These are phyloP conservation scores for Lamprologus lemairii DNA, from an alignment of 2,113 vertebrate genomes.

Conservation along the genomic window DNA sequence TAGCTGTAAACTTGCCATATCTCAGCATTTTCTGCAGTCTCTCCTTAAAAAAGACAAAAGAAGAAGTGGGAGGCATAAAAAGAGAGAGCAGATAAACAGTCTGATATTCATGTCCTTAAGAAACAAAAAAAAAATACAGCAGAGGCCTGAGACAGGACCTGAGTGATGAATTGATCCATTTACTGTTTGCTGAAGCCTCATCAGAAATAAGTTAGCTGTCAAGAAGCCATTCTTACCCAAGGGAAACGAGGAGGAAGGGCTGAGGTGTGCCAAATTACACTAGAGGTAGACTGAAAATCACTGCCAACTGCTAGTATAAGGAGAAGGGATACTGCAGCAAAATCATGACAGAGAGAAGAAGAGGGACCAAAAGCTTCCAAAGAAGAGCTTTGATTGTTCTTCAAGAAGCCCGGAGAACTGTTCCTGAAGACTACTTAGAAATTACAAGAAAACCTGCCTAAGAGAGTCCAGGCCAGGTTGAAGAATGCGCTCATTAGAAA, in stretches of 20 bases:
- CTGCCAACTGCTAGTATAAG: neutral
- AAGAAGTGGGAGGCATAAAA: neutral
- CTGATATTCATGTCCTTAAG: neutral
- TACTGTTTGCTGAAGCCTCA: neutral
- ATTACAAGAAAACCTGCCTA: neutral
- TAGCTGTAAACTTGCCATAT: neutral
- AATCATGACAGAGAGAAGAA: neutral
- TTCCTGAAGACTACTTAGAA: neutral
- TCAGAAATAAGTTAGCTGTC: neutral
- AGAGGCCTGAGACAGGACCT: neutral
- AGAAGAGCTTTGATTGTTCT: neutral
- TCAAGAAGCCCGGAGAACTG: neutral
- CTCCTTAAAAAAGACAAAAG: neutral
- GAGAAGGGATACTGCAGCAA: neutral
- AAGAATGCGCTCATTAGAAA: neutral
- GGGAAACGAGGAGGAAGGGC: neutral
- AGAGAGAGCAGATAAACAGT: neutral
- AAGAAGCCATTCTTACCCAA: neutral
- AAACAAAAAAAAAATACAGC: neutral
- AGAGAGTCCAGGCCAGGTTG: neutral
- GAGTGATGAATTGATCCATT: neutral
- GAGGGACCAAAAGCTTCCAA: neutral
- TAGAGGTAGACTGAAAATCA: neutral
- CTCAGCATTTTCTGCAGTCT: neutral
- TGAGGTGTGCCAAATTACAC: neutral